A percentile compares a stretch with the other conserved stretches of the same genome.
Evolutionary conservation across 2,797 vertebrate species (phyloP).

Genomic region (Neosilurus mollespiculum): DNA sequence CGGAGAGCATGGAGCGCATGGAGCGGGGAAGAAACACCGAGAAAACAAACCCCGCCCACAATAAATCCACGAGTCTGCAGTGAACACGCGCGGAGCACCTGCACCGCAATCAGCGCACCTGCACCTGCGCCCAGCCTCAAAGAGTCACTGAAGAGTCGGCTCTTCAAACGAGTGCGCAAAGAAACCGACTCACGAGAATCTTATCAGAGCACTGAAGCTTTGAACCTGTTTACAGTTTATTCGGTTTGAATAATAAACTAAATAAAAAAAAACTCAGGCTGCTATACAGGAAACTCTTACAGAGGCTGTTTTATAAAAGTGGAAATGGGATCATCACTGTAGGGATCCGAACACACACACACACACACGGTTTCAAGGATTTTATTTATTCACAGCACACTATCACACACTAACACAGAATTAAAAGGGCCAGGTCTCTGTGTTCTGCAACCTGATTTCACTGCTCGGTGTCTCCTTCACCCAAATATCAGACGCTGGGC

Average conservation of each 20-base stretch:
- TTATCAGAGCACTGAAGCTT: not conserved
- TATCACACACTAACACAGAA: not conserved
- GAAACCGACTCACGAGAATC: not conserved
- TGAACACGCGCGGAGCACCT: not conserved
- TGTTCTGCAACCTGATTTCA: not conserved
- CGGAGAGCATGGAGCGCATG: not conserved
- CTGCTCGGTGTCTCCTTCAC: constrained; percentile 6
- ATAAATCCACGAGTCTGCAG: not conserved
- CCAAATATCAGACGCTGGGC: constrained; percentile 48
- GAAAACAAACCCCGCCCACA: not conserved
- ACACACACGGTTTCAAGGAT: not conserved
- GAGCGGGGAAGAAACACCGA: no score
- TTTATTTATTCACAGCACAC: constrained; percentile 15
- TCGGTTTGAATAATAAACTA: not conserved
- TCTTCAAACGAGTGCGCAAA: not conserved
- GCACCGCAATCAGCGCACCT: constrained; percentile 7
- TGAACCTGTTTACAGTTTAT: not conserved
- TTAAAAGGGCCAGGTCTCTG: constrained; percentile 69
- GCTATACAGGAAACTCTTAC: not conserved
- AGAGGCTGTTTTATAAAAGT: not conserved
- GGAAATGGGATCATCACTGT: not conserved
- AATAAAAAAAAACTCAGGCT: not conserved
- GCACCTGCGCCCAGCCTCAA: not conserved
- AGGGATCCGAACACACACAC: not conserved
- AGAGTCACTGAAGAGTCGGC: no score